These are phyloP conservation scores for Villa cingulata DNA, from an alignment of 2,888 invertebrate species.

Conservation along the genomic window DNA sequence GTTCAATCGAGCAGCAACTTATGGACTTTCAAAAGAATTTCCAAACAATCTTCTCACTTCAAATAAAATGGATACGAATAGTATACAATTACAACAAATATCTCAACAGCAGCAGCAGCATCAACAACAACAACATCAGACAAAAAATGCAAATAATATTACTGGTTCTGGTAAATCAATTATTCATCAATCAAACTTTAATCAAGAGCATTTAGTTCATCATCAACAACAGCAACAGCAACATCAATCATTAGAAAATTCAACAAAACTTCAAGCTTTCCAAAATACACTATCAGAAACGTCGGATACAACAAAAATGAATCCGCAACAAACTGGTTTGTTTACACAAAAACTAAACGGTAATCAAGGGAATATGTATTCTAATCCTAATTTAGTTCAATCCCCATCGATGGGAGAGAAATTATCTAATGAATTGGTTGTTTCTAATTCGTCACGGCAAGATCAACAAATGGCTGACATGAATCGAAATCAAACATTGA, in stretches of 20 bases:
- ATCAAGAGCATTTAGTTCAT: not conserved
- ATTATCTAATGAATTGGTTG: constrained; percentile 8
- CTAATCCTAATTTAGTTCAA: constrained; percentile 4
- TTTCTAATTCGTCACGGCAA: constrained; percentile 12
- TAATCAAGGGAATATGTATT: constrained; percentile 10
- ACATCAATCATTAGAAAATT: constrained; percentile 8
- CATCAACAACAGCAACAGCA: constrained; percentile 9
- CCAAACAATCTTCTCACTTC: constrained; percentile 7
- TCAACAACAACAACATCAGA: constrained; percentile 4
- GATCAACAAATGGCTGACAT: constrained; percentile 14
- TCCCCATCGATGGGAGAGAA: constrained; percentile 4
- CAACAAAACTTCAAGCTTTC: constrained; percentile 2
- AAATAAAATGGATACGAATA: constrained; percentile 18
- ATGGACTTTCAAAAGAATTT: constrained; percentile 33
- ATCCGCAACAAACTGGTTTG: constrained; percentile 13
- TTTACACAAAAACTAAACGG: constrained; percentile 22
- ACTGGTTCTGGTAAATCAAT: not conserved
- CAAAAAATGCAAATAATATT: not conserved
- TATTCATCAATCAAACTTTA: not conserved
- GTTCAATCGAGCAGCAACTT: constrained; percentile 34
- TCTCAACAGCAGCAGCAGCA: constrained; percentile 22
- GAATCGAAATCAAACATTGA: constrained; percentile 9
- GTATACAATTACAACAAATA: constrained; percentile 15
- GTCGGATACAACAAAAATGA: not conserved
- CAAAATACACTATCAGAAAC: constrained; percentile 1